Conservation (phyloP, 1,140 invertebrate species). For the Mylabris phalerata region DNA sequence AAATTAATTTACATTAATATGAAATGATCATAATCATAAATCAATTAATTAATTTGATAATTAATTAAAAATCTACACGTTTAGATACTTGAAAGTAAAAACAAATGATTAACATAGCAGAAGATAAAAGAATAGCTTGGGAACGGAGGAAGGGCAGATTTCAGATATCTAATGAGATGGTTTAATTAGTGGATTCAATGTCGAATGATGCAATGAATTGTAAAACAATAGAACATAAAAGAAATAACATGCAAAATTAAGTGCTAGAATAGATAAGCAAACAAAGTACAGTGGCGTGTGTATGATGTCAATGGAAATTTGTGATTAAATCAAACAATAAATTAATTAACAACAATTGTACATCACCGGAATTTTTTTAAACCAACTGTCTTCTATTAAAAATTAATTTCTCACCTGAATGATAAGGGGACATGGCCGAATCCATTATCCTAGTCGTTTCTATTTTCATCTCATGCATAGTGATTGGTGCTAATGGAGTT, state of each 20-base stretch:
- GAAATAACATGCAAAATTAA: conserved; percentile 27
- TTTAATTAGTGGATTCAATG: conserved; percentile 35
- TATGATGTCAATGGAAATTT: background rate
- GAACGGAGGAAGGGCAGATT: conserved; percentile 27
- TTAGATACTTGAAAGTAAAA: too few species aligned
- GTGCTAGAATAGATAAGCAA: conserved; percentile 15
- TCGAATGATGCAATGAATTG: conserved; percentile 35
- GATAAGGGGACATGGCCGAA: conserved; percentile 58
- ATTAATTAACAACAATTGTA: background rate
- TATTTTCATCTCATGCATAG: conserved; percentile 72
- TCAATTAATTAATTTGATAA: background rate
- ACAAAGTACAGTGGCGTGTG: conserved; percentile 31
- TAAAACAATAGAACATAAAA: conserved; percentile 25
- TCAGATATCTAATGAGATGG: conserved; percentile 28
- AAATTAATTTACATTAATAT: too few species aligned
- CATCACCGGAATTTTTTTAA: background rate
- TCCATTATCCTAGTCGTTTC: conserved; percentile 49
- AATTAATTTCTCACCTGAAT: conserved; percentile 48
- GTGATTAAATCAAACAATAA: background rate
- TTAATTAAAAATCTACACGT: background rate
- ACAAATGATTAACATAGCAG: too few species aligned
- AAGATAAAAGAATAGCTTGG: conserved; percentile 12
- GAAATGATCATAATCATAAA: background rate
- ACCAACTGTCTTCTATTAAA: background rate
- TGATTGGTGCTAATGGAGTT: conserved; percentile 68